These are phyloP conservation scores for Anastatus disparis DNA, from an alignment of 1,140 invertebrate species.

Conservation along the genomic window DNA sequence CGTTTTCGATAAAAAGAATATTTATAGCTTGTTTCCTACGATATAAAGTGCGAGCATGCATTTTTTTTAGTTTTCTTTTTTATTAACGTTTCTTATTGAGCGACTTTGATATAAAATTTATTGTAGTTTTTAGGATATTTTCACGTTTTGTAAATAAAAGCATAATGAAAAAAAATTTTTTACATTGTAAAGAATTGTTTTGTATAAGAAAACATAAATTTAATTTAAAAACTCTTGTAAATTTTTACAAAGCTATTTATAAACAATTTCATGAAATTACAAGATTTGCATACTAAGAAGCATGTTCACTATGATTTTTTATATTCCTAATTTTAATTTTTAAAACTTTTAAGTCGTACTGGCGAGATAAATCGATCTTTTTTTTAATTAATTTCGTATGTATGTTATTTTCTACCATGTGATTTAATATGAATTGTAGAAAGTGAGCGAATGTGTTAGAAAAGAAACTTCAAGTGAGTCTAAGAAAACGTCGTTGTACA, in stretches of 20 bases:
- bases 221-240: neutral
- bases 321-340: neutral
- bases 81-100: neutral
- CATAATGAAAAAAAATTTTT: neutral
- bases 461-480: constrained; percentile 1
- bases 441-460: constrained; percentile 18
- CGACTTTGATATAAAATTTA: constrained; percentile 30
- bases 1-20: constrained; percentile 19
- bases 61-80: neutral
- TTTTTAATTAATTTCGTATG: too few species aligned
- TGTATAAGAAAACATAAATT: constrained; percentile 4
- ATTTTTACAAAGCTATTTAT: neutral
- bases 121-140: constrained; percentile 28
- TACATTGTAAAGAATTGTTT: constrained; percentile 11
- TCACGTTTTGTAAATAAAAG: constrained; percentile 31
- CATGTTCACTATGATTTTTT: constrained; percentile 1
- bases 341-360: too few species aligned
- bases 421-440: constrained; percentile 24
- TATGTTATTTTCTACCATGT: constrained; percentile 15
- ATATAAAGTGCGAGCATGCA: neutral
- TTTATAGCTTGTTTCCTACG: constrained; percentile 10
- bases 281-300: neutral
- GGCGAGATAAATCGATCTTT: neutral
- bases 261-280: neutral
- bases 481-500: constrained; percentile 38